Base-by-base conservation (phyloP, 2,113 vertebrate species). In the Thinocorus orbignyianus region DNA sequence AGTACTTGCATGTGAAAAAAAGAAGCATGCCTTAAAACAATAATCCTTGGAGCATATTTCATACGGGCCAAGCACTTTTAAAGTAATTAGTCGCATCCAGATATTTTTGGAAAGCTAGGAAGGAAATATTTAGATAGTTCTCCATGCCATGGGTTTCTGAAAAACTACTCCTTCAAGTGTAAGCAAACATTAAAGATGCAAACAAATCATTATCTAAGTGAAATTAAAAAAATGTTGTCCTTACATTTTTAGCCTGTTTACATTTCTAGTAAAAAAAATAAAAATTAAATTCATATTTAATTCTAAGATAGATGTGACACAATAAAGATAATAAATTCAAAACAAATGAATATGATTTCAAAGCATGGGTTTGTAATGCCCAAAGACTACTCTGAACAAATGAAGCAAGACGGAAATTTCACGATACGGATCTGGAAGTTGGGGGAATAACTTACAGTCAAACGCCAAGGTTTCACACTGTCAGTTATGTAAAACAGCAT, bases 401-500 rank as follows among this genome's bases (percentile, higher is more conserved):
- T 28, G 28, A 35, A 46, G 49, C 46, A 72, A 60, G 65, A 48
- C 72, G 48, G 52, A 92, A 61, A 91, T 90, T 72, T 86, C 73
- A 54, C 3, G 11, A 79, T 72, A 84, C 1, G 76, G 54, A 92
- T 77, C 92, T 87, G 30, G 77, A 90, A 88, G 58, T 1, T 13
- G 76, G 54, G 57, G n/a, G 86, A 86, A 49, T 80, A 81, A 74
- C 52, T 78, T 83, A 42, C 25, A 90, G 74, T 68, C 52, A 87
- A 81, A 92, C 31, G 39, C 74, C 65, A 89, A 61, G 82, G 58
- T 91, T 91, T 95, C 65, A 92, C 84, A 39, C 66, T 84, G 83
- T 91, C 91, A 86, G 91, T 96, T 96, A 96, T 94, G 96, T 92
- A 92, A 94, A 97, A 87, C 88, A 97, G 96, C 76, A 13, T 31